A percentile compares a stretch with the other conserved stretches of the same genome.
These are phyloP conservation scores for Rhea pennata DNA, from an alignment of 2,113 vertebrate genomes.

Conservation along the genomic window DNA sequence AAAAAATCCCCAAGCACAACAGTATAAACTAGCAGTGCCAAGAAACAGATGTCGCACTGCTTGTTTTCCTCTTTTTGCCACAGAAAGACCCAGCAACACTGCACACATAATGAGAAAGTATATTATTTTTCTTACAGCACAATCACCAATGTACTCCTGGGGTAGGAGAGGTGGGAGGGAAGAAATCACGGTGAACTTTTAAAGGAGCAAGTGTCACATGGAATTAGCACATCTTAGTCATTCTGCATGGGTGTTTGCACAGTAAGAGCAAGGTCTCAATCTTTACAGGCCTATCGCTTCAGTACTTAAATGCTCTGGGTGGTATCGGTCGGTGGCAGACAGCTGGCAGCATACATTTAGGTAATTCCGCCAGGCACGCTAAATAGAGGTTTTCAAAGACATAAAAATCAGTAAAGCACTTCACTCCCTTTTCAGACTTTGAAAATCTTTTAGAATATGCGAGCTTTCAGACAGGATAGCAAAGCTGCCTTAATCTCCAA, in stretches of 20 bases:
- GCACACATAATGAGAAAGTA: neutral
- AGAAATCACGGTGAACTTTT: neutral
- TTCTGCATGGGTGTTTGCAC: neutral
- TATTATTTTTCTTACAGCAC: neutral
- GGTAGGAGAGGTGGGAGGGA: neutral
- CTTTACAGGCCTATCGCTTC: neutral
- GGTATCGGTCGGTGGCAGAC: neutral
- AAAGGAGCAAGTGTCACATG: neutral
- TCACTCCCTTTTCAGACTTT: constrained; percentile 29
- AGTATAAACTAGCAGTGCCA: neutral
- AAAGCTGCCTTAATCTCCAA: constrained; percentile 44
- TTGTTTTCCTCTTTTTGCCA: neutral
- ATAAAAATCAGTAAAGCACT: constrained; percentile 60
- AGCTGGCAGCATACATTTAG: constrained; percentile 18
- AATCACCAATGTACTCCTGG: neutral
- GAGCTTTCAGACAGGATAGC: constrained; percentile 6
- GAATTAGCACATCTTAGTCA: neutral
- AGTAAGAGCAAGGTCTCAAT: neutral
- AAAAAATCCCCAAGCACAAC: neutral
- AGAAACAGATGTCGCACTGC: neutral
- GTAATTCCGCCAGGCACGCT: constrained; percentile 27
- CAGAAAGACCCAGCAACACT: neutral
- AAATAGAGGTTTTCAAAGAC: constrained; percentile 49
- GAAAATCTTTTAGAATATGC: constrained; percentile 27
- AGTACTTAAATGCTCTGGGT: neutral